Base-by-base conservation (phyloP, 1,140 invertebrate genomes). In the Riptortus pedestris region DNA sequence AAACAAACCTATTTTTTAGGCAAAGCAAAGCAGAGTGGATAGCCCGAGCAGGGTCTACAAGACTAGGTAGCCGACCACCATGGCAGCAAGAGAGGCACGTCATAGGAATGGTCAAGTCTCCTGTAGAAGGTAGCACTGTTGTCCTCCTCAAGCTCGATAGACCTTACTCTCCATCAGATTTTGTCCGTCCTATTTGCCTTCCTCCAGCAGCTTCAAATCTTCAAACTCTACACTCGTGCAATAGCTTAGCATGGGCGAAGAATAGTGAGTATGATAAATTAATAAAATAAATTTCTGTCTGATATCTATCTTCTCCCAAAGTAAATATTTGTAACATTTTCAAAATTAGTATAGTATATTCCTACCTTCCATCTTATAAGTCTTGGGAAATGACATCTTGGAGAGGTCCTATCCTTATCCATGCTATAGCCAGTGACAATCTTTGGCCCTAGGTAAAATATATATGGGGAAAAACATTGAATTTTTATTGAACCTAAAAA, bases 51-150 rank as follows among this genome's bases (percentile, higher is more conserved):
- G 90, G 90, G 2, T 83, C 81, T 24, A 82, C 91, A 0, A 80
- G 91, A 24, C 76, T 92, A 33, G 81, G 85, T 16, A 85, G 85
- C 60, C 83, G 81, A 1, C 83, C 89, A 2, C 91, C 91, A 0
- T 93, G 90, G 90, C 88, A 90, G 66, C 90, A 93, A 72, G 86
- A 92, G 68, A 76, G 88, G 26, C 79, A 88, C 61, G 87, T 94
- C 18, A 79, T 90, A 1, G 90, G 90, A 16, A 90, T 93, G 87
- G 84, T 93, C 2, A 90, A 91, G 69, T 91, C 89, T 0, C 90
- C 90, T 0, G 86, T 93, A 0, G 89, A 91, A 75, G 90, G 90
- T 11, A 91, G 88, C 66, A 87, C 86, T 45, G 79, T 91, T 0
- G 88, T 89, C 1, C 73, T 94, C 29, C 79, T 93, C 7, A 88